Conservation (phyloP, 2,113 vertebrate species). For the Leptocoma aspasia region DNA sequence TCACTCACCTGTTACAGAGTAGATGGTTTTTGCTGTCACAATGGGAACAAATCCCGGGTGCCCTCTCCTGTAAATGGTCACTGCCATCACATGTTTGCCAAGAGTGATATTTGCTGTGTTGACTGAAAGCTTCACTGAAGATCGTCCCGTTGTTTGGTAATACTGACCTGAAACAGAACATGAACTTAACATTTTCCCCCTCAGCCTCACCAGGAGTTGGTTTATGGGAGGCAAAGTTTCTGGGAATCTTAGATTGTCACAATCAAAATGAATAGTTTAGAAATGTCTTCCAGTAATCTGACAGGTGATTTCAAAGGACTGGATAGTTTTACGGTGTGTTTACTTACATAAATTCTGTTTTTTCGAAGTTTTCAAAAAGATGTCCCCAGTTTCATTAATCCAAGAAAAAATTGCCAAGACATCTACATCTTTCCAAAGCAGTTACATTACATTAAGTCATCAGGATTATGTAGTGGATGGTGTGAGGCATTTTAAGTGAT, state of each 20-base stretch:
- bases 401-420: not conserved
- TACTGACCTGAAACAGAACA: slow-evolving; percentile 82
- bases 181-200: not conserved
- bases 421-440: not conserved
- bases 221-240: not conserved
- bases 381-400: not conserved
- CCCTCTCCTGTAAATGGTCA: slow-evolving; percentile 83
- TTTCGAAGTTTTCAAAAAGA: not conserved
- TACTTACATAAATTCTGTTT: not conserved
- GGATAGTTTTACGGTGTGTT: not conserved
- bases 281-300: not conserved
- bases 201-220: not conserved
- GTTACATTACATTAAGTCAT: not conserved
- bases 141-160: slow-evolving; percentile 78
- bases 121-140: slow-evolving; percentile 79
- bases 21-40: slow-evolving; percentile 73
- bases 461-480: not conserved
- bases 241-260: not conserved
- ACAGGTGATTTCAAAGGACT: not conserved
- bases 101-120: slow-evolving; percentile 85
- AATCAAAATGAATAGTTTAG: not conserved
- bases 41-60: slow-evolving; percentile 74
- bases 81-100: slow-evolving; percentile 86
- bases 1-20: slow-evolving; percentile 83
- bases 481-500: not conserved